Conservation (phyloP, 2,797 vertebrate genomes). For the Atherinosoma microstoma region DNA sequence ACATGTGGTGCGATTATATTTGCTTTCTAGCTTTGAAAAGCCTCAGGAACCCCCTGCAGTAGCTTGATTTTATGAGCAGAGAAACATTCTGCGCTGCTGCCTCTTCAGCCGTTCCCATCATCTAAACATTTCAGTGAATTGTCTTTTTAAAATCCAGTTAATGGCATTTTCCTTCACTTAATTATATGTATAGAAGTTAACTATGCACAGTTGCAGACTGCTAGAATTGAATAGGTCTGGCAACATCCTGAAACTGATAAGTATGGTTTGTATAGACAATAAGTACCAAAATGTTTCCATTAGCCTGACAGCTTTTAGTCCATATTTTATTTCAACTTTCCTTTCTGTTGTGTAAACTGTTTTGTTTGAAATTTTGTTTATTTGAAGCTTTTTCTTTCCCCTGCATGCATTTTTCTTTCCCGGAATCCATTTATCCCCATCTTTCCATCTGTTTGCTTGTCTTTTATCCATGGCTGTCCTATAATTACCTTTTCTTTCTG, state of each 20-base stretch:
- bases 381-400: accelerated
- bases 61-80: not conserved
- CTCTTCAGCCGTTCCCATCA: slow-evolving; percentile 6
- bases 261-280: slow-evolving; percentile 15
- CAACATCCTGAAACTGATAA: slow-evolving; percentile 26
- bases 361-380: slow-evolving; percentile 31
- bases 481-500: not conserved
- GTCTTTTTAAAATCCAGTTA: slow-evolving; percentile 9
- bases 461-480: not conserved
- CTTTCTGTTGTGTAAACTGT: slow-evolving; percentile 2
- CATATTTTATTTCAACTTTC: not conserved
- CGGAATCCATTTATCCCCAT: slow-evolving; percentile 12
- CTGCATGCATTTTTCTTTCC: not conserved
- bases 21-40: not conserved
- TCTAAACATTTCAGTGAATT: not conserved
- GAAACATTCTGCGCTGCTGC: not conserved
- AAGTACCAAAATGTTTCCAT: slow-evolving; percentile 32
- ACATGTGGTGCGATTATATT: slow-evolving; percentile 8
- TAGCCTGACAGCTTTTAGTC: slow-evolving; percentile 25
- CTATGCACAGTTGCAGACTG: slow-evolving; percentile 13
- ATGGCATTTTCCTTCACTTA: not conserved
- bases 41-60: not conserved
- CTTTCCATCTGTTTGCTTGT: not conserved
- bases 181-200: slow-evolving; percentile 22
- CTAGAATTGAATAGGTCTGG: slow-evolving; percentile 21